Evolutionary conservation across 2,888 invertebrate species (phyloP).

Genomic region (Melanostoma scalare): DNA sequence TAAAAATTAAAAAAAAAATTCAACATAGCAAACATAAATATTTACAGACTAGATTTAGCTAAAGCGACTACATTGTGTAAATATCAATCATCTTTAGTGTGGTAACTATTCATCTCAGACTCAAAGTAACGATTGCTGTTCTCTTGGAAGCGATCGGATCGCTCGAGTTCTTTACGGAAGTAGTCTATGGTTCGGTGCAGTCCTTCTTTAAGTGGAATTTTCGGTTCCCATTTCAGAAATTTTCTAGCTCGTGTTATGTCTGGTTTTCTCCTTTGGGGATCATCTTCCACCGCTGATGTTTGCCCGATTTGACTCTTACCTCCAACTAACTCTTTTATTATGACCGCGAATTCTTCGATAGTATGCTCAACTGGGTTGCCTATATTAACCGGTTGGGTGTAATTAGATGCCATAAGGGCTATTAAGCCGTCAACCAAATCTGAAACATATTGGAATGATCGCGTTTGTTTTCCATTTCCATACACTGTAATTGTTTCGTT

Average conservation of each 20-base stretch:
- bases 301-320: conserved; percentile 92
- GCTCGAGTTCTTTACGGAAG: conserved; percentile 93
- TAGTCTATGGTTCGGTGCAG: conserved; percentile 96
- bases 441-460: conserved; percentile 98
- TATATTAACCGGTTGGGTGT: conserved; percentile 95
- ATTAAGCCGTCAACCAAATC: conserved; percentile 98
- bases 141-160: conserved; percentile 81
- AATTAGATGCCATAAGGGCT: conserved; percentile 96
- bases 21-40: conserved; percentile 55
- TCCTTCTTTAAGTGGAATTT: conserved; percentile 92
- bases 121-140: conserved; percentile 80
- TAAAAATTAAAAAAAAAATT: conserved; percentile 41
- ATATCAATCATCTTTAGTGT: conserved; percentile 57
- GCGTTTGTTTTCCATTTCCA: conserved; percentile 93
- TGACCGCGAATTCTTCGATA: conserved; percentile 94
- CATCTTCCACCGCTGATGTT: conserved; percentile 95
- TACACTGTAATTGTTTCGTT: conserved; percentile 97
- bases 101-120: conserved; percentile 73
- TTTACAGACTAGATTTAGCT: conserved; percentile 70
- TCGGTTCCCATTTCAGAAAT: conserved; percentile 95
- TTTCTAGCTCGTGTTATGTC: conserved; percentile 95
- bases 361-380: conserved; percentile 99
- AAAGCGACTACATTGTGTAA: conserved; percentile 32
- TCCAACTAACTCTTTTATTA: conserved; percentile 92
- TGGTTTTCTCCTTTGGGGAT: conserved; percentile 96